Conservation (phyloP, 2,888 invertebrate genomes). For the Xylocampa areola region DNA sequence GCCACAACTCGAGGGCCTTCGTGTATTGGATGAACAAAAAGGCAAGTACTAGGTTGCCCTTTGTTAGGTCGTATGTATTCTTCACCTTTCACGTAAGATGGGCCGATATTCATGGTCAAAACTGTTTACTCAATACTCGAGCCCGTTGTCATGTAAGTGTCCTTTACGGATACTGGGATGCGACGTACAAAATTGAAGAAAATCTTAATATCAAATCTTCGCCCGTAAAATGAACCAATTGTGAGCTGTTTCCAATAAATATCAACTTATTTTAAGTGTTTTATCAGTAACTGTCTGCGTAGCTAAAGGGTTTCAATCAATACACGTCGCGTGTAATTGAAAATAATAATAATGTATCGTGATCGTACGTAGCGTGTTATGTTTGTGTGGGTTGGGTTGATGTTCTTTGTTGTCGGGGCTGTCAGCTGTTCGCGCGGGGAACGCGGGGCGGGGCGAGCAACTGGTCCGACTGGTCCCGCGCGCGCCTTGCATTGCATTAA, state of each 20-base stretch:
- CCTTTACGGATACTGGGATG: slow-evolving; percentile 38
- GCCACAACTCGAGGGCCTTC: slow-evolving; percentile 80
- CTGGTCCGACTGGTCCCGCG: slow-evolving; percentile 70
- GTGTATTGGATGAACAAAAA: slow-evolving; percentile 88
- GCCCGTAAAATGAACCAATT: slow-evolving; percentile 19
- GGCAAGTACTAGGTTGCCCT: slow-evolving; percentile 83
- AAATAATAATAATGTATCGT: slow-evolving; percentile 57
- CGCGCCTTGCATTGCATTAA: slow-evolving; percentile 62
- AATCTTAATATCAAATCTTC: slow-evolving; percentile 18
- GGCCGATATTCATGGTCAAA: slow-evolving; percentile 73
- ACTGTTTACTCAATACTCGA: slow-evolving; percentile 68
- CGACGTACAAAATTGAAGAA: slow-evolving; percentile 9
- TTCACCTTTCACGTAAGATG: slow-evolving; percentile 68
- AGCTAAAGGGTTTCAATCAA: slow-evolving; percentile 41
- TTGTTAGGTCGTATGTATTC: slow-evolving; percentile 71
- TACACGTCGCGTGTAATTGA: slow-evolving; percentile 51
- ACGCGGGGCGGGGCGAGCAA: slow-evolving; percentile 64
- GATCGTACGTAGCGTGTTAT: slow-evolving; percentile 60
- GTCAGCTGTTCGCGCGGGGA: slow-evolving; percentile 82
- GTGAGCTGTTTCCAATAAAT: slow-evolving; percentile 10
- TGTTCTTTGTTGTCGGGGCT: slow-evolving; percentile 83
- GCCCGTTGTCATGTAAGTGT: slow-evolving; percentile 46
- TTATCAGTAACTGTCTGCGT: slow-evolving; percentile 11
- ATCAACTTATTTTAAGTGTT: slow-evolving; percentile 18
- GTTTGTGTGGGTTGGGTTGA: slow-evolving; percentile 65